Evolutionary conservation across 2,888 invertebrate species (phyloP).

Genomic region (Eumerus sabulonum): DNA sequence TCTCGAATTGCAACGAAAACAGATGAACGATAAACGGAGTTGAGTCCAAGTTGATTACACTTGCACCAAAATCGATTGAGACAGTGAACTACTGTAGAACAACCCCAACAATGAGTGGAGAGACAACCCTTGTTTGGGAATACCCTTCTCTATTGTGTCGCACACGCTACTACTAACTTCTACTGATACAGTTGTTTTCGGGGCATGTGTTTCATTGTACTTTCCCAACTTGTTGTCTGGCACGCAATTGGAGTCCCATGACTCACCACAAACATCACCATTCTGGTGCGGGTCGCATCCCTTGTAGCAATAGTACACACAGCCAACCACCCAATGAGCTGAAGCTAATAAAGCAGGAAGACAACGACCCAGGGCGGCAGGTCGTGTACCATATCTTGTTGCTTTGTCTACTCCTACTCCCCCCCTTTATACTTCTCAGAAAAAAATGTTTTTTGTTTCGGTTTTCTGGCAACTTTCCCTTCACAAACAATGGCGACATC

Average conservation of each 20-base stretch:
- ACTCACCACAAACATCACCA: constrained; percentile 41
- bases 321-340: too few relatives aligned
- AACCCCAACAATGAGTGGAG: constrained; percentile 6
- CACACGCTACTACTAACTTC: too few relatives aligned
- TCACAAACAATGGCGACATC: neutral
- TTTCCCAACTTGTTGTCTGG: constrained; percentile 45
- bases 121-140: constrained; percentile 11
- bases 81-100: constrained; percentile 35
- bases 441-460: too few relatives aligned
- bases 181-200: neutral
- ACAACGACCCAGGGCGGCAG: constrained; percentile 27
- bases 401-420: neutral
- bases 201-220: constrained; percentile 27
- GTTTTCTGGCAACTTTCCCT: constrained; percentile 1
- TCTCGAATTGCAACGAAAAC: constrained; percentile 11
- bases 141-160: neutral
- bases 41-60: constrained; percentile 36
- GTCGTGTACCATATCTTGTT: constrained; percentile 19
- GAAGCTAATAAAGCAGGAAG: neutral
- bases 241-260: constrained; percentile 52
- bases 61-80: constrained; percentile 32
- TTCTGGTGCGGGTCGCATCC: too few relatives aligned
- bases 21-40: constrained; percentile 1
- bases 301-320: too few relatives aligned
- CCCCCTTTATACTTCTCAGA: neutral